Percentiles rank a stretch among this genome's conserved stretches.
Evolutionary conservation across 2,797 vertebrate species (phyloP).

Genomic region (Agapornis canus): DNA sequence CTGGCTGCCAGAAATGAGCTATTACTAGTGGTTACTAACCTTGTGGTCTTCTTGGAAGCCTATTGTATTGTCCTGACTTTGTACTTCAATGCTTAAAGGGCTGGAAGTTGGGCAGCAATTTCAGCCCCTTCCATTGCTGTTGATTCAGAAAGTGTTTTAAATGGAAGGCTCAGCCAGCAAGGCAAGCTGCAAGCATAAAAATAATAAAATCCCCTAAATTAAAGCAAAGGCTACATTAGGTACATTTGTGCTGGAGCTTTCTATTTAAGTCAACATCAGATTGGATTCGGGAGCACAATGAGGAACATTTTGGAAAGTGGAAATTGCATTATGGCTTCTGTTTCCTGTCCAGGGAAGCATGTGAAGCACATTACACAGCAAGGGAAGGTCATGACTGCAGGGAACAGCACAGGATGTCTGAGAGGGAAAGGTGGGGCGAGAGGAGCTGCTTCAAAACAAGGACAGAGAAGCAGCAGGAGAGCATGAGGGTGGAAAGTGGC

Average conservation of each 20-base stretch:
- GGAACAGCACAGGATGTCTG: background rate
- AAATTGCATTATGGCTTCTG: slow-evolving; percentile 14
- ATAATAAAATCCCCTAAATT: background rate
- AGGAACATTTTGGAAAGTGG: background rate
- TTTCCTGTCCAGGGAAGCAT: slow-evolving; percentile 21
- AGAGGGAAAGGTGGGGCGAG: background rate
- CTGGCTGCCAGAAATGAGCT: background rate
- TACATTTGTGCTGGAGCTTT: background rate
- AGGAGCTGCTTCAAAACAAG: background rate
- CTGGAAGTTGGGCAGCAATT: background rate
- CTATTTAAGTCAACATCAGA: background rate
- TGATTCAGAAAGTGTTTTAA: background rate
- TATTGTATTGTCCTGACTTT: fast-evolving
- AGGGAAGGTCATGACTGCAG: background rate
- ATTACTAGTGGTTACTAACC: background rate
- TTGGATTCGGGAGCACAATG: background rate
- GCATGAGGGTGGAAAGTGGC: background rate
- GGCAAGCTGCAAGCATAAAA: background rate
- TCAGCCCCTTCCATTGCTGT: background rate
- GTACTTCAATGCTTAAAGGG: background rate
- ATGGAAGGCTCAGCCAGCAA: background rate
- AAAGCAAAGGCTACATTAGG: background rate
- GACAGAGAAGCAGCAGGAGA: background rate
- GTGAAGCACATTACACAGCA: background rate
- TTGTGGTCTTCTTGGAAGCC: background rate